Evolutionary conservation across 2,797 vertebrate genomes (phyloP).

Genomic region (Bradypus variegatus): DNA sequence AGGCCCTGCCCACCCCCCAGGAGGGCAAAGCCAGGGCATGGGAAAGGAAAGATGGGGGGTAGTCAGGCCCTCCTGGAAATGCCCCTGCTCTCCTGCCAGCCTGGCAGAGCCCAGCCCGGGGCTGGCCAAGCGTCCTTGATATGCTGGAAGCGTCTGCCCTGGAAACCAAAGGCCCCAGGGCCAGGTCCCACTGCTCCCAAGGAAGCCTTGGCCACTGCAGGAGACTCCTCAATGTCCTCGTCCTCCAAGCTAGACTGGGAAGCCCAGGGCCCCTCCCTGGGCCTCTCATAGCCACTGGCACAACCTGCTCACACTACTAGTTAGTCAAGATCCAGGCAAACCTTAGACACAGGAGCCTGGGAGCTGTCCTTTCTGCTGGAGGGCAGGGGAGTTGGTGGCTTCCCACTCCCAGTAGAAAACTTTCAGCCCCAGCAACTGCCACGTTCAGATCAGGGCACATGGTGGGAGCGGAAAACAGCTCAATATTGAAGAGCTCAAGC

Average conservation of each 20-base stretch:
- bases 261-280: neutral
- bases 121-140: conserved; percentile 56
- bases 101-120: conserved; percentile 40
- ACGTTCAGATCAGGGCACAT: neutral
- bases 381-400: neutral
- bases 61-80: conserved; percentile 3
- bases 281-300: neutral
- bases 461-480: neutral
- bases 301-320: neutral
- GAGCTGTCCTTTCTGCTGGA: neutral
- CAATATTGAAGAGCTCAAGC: neutral
- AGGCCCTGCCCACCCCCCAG: neutral
- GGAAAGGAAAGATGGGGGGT: conserved; percentile 27
- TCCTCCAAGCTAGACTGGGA: neutral
- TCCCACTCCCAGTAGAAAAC: neutral
- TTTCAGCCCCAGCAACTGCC: neutral
- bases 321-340: neutral
- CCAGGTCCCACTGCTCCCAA: conserved; percentile 22
- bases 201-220: neutral
- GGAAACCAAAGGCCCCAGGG: conserved; percentile 41
- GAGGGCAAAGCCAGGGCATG: conserved; percentile 47
- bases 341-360: neutral
- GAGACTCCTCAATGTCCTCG: neutral
- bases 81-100: conserved; percentile 17
- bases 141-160: conserved; percentile 62